phyloP scores from a whole-genome alignment of 2,888 invertebrate species.

The Athalia rosae region DNA sequence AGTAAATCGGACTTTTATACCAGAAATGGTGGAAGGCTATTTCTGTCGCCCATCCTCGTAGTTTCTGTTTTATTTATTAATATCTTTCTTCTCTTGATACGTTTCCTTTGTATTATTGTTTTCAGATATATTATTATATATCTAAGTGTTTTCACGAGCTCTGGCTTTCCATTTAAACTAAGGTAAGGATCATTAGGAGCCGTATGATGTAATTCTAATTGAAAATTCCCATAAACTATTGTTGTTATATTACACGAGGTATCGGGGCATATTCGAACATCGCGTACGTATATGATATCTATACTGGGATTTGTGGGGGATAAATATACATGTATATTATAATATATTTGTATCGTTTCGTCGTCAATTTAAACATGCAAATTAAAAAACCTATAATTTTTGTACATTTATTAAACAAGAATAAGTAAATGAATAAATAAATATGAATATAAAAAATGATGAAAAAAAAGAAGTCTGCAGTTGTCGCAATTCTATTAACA shows the following conservation, averaged over 20 bases:
- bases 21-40: background rate
- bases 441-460: background rate
- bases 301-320: no score
- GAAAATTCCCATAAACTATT: background rate
- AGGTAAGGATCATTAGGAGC: background rate
- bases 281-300: no score
- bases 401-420: slow-evolving; percentile 25
- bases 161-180: slow-evolving; percentile 20
- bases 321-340: no score
- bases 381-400: slow-evolving; percentile 28
- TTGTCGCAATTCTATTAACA: background rate
- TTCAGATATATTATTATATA: background rate
- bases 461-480: no score
- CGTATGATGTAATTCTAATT: slow-evolving; percentile 10
- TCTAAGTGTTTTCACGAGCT: slow-evolving; percentile 25
- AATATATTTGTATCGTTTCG: background rate
- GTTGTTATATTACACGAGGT: background rate
- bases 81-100: background rate
- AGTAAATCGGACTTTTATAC: no score
- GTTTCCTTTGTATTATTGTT: no score
- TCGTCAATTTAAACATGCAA: slow-evolving; percentile 8
- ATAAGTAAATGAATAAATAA: background rate
- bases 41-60: slow-evolving; percentile 13
- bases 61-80: background rate
- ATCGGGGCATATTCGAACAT: no score